Evolutionary conservation across 2,888 invertebrate genomes (phyloP), one percentile per base, ranked within the genome.

Genomic region (Atrina japonica): DNA sequence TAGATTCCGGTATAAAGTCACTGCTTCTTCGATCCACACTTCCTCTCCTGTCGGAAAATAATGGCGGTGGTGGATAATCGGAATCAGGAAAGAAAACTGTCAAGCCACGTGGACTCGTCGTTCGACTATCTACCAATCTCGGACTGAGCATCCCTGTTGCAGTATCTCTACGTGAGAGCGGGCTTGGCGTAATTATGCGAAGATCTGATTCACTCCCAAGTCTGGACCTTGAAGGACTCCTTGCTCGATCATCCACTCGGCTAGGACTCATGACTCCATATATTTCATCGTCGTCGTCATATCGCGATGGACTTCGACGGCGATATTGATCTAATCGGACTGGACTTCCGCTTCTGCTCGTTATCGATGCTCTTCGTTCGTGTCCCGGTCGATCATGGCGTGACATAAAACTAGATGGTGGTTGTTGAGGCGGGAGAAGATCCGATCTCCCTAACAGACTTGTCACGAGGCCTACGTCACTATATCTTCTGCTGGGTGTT

Each of bases 31-130:
- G 76, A 75, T 45, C 66, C 61, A 49, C 55, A 60, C 55, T 75
- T 68, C 52, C 73, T 63, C 73, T 66, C 58, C 64, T 71, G 69
- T 59, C 70, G 73, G 67, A 67, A 45, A 53, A 69, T n/a, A 66
- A 58, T 16, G 71, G 71, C 3, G 70, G 70, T 18, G 66, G 66
- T 11, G 78, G 78, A 27, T 83, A 77, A 43, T 87, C 87, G 3
- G 82, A 71, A 45, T 87, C 87, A 0, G 87, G 78, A 78, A 87
- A 87, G 75, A 87, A 87, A 27, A 78, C 76, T 25, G 77, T 72
- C 3, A 82, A 75, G 2, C 82, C 83, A 0, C 86, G 63, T 2
- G 87, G 87, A 53, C 82, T 83, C 5, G 84, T 80, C 7, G 85
- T 76, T 14, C 77, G 65, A 66, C 85, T 84, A 59, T 86, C 83